Base-by-base conservation (phyloP, 2,113 vertebrate genomes). In the Gobius niger region DNA sequence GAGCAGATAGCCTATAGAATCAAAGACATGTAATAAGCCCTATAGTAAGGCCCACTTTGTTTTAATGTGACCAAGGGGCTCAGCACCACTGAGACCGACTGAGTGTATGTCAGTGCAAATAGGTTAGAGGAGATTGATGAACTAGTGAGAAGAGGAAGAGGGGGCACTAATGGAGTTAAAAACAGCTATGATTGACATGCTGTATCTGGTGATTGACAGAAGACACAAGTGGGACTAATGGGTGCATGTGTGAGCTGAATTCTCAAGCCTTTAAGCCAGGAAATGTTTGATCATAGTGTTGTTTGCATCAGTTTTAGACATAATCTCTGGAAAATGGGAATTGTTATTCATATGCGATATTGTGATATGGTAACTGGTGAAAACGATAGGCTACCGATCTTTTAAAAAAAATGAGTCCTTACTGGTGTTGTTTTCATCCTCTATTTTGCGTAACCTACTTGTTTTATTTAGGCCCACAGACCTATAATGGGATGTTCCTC, bases 51-150 rank as follows among this genome's bases (percentile, higher is more conserved):
- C 47, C 71, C 24, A 34, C 24, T 34, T 34, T 34, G 84, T 89
- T 82, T 83, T 69, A 85, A 85, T 90, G 78, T 84, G 78, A 87
- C 87, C 87, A 77, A 86, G 81, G 78, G 87, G 76, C 69, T 75
- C 76, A 68, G 53, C 67, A 72, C 75, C 80, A 72, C 72, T 78
- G 83, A 85, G 72, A 75, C 72, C 44, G 66, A 70, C 72, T 85
- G 82, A 78, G 84, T 80, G 78, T 70, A 75, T 85, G 86, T 88
- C 73, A 83, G 54, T 67, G 72, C 74, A 86, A 86, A 73, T 83
- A 66, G 81, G 81, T 83, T 87, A 82, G 69, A 57, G 34, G 80
- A 91, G 88, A 88, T 85, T 88, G 86, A 91, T 89, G 85, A 87
- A 85, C 68, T 85, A 10, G 66, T 72, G n/a, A 56, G 19, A 63